Base-by-base conservation (phyloP, 2,113 vertebrate species). In the Halcyon malimbica region DNA sequence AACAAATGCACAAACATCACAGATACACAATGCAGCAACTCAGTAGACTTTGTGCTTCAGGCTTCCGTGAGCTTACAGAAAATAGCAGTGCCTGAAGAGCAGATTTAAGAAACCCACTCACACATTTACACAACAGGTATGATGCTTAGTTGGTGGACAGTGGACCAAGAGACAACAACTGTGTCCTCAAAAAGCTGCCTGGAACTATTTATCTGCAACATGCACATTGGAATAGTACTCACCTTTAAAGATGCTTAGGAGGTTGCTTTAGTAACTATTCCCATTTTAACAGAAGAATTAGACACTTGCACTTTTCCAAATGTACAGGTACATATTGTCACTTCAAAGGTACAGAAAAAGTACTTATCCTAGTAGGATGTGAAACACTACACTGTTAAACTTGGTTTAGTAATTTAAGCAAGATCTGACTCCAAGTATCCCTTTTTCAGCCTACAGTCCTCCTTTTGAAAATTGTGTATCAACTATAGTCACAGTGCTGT, bases 271-370 rank as follows among this genome's bases (percentile, higher is more conserved):
- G 39, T 54, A 68, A 33, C 31, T 51, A 31, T 28, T 42, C 19
- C 26, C 33, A 6, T 26, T 71, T 42, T 60, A 44, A 59, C 14
- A 20, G 23, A 25, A 31, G 33, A n/a, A 63, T n/a, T 19, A 13
- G 18, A 20, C 6, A 11, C 23, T 23, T 4, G 12, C 6, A 4
- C 56, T 31, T 74, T 28, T 35, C 63, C 59, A 74, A 33, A 13
- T 5, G 33, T 46, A 46, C 0, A 0, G 0, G 4, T 13, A 41
- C 3, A 0, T 1, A 1, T 2, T 11, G 5, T 7, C 20, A 64
- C 20, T 44, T 31, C 4, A 21, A 65, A 94, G 28, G 20, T 37
- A n/a, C 8, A 48, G 53, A 33, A 64, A n/a, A 33, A 56, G 35
- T 10, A 81, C 50, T 71, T 35, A 41, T 6, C 1, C 0, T 7